phyloP scores from a whole-genome alignment of 2,888 invertebrate genomes.

The Exephanes ischioxanthus region DNA sequence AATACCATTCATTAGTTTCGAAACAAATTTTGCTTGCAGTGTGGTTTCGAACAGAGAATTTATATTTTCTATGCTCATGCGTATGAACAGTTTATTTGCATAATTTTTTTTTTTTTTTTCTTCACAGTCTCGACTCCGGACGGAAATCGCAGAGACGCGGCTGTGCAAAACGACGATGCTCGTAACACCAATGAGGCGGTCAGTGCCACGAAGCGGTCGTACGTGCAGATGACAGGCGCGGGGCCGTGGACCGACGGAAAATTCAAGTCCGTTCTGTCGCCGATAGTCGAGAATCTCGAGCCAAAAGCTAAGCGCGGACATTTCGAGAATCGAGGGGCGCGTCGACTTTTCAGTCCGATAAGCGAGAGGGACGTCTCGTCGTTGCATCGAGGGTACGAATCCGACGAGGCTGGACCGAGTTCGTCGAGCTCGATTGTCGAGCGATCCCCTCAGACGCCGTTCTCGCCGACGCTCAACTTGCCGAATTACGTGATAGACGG shows the following conservation, averaged over 20 bases:
- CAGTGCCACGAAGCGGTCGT: conserved; percentile 74
- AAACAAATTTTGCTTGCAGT: too few relatives aligned
- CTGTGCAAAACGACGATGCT: conserved; percentile 26
- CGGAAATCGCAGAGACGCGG: conserved; percentile 41
- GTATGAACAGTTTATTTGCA: background rate
- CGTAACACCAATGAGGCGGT: background rate
- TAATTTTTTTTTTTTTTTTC: background rate
- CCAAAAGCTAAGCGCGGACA: conserved; percentile 84
- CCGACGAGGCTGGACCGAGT: conserved; percentile 78
- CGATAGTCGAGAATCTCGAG: conserved; percentile 80
- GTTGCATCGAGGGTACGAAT: conserved; percentile 71
- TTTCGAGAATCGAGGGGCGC: conserved; percentile 83
- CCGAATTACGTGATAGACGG: conserved; percentile 93
- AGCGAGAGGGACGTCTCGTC: conserved; percentile 60
- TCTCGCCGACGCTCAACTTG: conserved; percentile 90
- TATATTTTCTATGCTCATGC: background rate
- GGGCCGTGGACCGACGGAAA: conserved; percentile 74
- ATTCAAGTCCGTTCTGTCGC: conserved; percentile 79
- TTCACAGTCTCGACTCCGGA: conserved; percentile 71
- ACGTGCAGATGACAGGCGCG: conserved; percentile 74
- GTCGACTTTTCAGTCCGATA: conserved; percentile 86
- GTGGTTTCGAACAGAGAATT: background rate
- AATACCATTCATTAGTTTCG: too few relatives aligned
- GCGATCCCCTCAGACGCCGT: conserved; percentile 69
- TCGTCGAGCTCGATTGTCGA: conserved; percentile 69